Conservation (phyloP, 2,888 invertebrate genomes). For the Gnatocerus cornutus region DNA sequence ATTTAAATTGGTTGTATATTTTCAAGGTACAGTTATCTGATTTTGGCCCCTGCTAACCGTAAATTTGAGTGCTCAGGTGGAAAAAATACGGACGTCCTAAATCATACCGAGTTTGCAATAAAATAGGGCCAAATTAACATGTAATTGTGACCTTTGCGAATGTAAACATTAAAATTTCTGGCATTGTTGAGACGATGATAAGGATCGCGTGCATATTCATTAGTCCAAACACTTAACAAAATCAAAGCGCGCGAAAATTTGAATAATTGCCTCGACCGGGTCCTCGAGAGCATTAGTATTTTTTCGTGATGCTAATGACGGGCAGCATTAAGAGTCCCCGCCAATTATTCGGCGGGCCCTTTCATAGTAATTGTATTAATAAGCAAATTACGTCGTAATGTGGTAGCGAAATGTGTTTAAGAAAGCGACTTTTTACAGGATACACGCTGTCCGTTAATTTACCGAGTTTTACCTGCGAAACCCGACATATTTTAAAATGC, state of each 20-base stretch:
- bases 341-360: conserved; percentile 41
- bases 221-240: too few relatives aligned
- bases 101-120: conserved; percentile 19
- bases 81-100: conserved; percentile 28
- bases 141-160: not conserved
- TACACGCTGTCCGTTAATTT: conserved; percentile 50
- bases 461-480: conserved; percentile 52
- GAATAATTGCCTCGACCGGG: conserved; percentile 18
- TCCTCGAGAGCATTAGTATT: conserved; percentile 36
- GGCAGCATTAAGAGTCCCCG: conserved; percentile 29
- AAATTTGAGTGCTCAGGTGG: conserved; percentile 37
- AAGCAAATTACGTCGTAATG: conserved; percentile 57
- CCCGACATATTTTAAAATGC: conserved; percentile 61
- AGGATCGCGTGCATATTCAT: conserved; percentile 34
- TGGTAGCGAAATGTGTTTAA: conserved; percentile 55
- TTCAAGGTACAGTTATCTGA: conserved; percentile 45
- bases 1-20: conserved; percentile 44
- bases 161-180: conserved; percentile 31
- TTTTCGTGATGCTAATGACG: conserved; percentile 38
- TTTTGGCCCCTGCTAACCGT: conserved; percentile 30
- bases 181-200: conserved; percentile 20
- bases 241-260: conserved; percentile 6
- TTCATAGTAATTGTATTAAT: conserved; percentile 53
- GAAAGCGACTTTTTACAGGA: conserved; percentile 48
- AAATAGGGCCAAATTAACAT: conserved; percentile 13